These are phyloP conservation scores for Nemapogon koenigi DNA, from an alignment of 2,888 invertebrate genomes.

Conservation along the genomic window DNA sequence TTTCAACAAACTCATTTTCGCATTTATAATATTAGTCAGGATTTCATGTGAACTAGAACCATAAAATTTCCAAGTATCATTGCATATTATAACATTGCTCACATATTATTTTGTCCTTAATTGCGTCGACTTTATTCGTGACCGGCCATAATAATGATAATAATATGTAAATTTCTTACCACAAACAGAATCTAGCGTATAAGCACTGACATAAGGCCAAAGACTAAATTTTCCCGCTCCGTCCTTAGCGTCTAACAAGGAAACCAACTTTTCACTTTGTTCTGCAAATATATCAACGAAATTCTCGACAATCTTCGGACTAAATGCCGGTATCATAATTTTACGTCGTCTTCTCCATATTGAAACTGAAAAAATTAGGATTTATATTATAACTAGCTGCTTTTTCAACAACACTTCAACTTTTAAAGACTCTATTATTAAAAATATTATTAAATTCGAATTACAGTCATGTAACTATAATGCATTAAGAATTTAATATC, in stretches of 20 bases:
- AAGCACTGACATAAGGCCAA: slow-evolving; percentile 59
- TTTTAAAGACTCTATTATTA: no score
- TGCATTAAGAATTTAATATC: no score
- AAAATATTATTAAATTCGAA: no score
- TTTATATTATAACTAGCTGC: no score
- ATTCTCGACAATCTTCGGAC: slow-evolving; percentile 69
- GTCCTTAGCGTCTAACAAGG: slow-evolving; percentile 30
- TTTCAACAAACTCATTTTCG: no score
- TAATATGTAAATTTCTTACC: slow-evolving; percentile 36
- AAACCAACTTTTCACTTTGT: slow-evolving; percentile 55
- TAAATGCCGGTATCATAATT: slow-evolving; percentile 70
- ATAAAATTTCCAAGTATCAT: no score
- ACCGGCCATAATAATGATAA: background rate
- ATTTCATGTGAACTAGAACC: no score
- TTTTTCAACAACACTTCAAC: no score
- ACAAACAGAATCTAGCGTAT: slow-evolving; percentile 69
- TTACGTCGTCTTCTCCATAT: slow-evolving; percentile 70
- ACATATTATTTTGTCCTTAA: no score
- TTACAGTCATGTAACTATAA: no score
- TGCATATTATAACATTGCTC: no score
- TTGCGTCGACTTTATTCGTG: background rate
- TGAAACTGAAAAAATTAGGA: slow-evolving; percentile 36
- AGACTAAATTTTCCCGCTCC: slow-evolving; percentile 44
- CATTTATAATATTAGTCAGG: no score
- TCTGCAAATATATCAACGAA: slow-evolving; percentile 69